phyloP scores from a whole-genome alignment of 2,113 vertebrate genomes.

The Syngnathoides biaculeatus region DNA sequence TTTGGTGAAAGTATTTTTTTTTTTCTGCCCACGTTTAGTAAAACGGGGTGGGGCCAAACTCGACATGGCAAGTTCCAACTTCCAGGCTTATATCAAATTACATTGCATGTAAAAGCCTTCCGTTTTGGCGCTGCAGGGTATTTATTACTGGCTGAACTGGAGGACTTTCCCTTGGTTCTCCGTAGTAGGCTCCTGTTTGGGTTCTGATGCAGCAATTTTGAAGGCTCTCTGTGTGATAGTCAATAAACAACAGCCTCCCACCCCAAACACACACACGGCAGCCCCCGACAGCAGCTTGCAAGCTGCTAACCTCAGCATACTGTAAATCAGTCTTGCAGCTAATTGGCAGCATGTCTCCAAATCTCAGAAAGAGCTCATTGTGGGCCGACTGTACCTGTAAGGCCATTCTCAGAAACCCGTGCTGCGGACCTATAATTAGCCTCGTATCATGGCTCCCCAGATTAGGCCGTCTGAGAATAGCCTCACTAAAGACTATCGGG shows the following conservation, averaged over 20 bases:
- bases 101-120: neutral
- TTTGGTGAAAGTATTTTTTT: too few relatives aligned
- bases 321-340: constrained; percentile 17
- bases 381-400: constrained; percentile 29
- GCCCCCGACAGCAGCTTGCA: neutral
- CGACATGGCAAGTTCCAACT: neutral
- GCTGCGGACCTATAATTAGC: constrained; percentile 56
- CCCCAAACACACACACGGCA: neutral
- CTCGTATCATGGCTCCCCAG: constrained; percentile 40
- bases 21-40: too few relatives aligned
- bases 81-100: neutral
- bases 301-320: constrained; percentile 11
- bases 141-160: neutral
- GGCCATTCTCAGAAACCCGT: constrained; percentile 44
- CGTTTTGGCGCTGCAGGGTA: neutral
- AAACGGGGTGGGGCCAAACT: neutral
- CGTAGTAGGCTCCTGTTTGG: neutral
- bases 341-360: constrained; percentile 14
- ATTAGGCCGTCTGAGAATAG: constrained; percentile 51
- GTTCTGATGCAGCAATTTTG: neutral
- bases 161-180: neutral
- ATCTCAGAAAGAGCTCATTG: constrained; percentile 38
- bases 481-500: constrained; percentile 37
- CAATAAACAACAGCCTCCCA: neutral
- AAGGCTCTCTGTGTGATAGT: neutral